Evolutionary conservation across 1,140 invertebrate genomes (phyloP).

Genomic region (Rhopalosiphum maidis): DNA sequence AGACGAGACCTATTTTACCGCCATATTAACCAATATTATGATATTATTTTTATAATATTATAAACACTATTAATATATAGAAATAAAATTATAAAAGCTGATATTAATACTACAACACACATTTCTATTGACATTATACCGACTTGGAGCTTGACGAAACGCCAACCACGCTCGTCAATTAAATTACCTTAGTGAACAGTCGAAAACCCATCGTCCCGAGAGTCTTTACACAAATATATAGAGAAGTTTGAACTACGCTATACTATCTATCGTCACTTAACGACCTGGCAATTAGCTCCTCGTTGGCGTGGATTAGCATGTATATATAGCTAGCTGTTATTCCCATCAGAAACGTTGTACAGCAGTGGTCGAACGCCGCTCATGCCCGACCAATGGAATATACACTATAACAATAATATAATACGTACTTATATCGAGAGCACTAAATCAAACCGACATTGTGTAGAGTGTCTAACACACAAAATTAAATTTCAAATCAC

Average conservation of each 20-base stretch:
- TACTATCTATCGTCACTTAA: background rate
- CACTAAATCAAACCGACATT: background rate
- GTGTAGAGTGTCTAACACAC: background rate
- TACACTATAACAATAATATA: too few species aligned
- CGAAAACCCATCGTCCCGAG: background rate
- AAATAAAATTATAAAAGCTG: too few species aligned
- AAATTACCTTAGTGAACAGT: background rate
- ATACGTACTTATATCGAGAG: background rate
- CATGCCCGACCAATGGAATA: too few species aligned
- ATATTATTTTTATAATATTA: too few species aligned
- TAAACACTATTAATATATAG: too few species aligned
- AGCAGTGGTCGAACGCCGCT: background rate
- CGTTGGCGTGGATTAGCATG: background rate
- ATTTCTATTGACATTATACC: background rate
- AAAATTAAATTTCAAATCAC: too few species aligned
- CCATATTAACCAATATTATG: too few species aligned
- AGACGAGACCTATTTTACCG: too few species aligned
- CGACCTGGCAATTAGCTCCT: background rate
- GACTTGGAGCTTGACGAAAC: background rate
- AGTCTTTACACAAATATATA: background rate
- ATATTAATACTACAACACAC: background rate
- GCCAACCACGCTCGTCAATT: background rate
- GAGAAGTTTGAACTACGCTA: background rate
- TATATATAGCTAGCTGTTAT: background rate
- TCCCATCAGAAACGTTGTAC: background rate